Percentiles rank a stretch among this genome's conserved stretches.
phyloP scores from a whole-genome alignment of 1,140 invertebrate species.

The Drosophila nannoptera region DNA sequence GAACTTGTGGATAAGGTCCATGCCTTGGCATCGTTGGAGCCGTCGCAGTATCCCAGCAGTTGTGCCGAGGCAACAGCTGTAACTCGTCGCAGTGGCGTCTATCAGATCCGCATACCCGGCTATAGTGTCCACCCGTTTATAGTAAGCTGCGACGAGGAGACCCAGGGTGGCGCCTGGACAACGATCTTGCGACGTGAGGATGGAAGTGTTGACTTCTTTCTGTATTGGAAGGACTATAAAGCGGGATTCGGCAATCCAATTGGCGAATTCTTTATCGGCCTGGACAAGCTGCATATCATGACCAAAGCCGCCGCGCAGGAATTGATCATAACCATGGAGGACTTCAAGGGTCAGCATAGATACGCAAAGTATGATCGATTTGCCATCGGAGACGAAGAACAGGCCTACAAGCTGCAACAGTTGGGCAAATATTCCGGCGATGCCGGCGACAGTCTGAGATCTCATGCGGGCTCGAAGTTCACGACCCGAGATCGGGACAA shows the following conservation, averaged over 20 bases:
- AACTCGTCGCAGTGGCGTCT: conserved; percentile 16
- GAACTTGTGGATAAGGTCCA: too few species aligned
- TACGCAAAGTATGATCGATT: conserved; percentile 83
- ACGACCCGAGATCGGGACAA: conserved; percentile 85
- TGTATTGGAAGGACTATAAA: conserved; percentile 83
- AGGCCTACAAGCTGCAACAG: conserved; percentile 80
- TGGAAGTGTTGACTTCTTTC: conserved; percentile 82
- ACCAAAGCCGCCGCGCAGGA: conserved; percentile 82
- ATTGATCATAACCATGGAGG: conserved; percentile 83
- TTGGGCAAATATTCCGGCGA: conserved; percentile 84
- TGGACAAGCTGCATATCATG: conserved; percentile 81
- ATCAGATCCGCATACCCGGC: conserved; percentile 12
- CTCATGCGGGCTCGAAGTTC: conserved; percentile 84
- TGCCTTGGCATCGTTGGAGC: too few species aligned
- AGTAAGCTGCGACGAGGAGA: conserved; percentile 26
- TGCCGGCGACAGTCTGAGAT: conserved; percentile 83
- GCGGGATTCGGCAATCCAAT: conserved; percentile 83
- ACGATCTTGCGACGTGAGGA: conserved; percentile 82
- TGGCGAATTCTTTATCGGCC: conserved; percentile 83
- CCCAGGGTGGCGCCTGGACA: conserved; percentile 79
- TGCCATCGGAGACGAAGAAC: conserved; percentile 81
- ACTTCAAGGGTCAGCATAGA: conserved; percentile 80
- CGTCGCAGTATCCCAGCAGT: neutral
- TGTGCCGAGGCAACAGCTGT: conserved; percentile 21
- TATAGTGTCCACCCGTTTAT: conserved; percentile 18